Percentiles rank a stretch among this genome's conserved stretches.
Conservation (phyloP, 1,140 invertebrate genomes). For the Chironomus tepperi region DNA sequence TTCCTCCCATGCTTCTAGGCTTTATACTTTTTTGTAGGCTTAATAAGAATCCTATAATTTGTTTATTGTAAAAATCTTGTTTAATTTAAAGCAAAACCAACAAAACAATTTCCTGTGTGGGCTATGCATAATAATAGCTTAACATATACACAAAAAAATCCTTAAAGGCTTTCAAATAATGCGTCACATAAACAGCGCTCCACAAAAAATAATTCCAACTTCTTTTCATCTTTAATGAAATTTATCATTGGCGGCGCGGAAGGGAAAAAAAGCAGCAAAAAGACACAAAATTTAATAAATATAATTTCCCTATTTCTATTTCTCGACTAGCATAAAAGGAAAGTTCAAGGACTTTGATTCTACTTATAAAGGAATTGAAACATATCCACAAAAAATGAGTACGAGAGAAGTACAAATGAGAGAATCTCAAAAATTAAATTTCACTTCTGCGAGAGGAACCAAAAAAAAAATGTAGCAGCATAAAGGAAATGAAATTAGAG, state of each 20-base stretch:
- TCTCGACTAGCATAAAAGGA: not conserved
- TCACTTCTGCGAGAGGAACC: not conserved
- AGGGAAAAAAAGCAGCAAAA: not conserved
- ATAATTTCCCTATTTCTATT: not conserved
- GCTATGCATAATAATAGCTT: too few species aligned
- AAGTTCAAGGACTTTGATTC: not conserved
- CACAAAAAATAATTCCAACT: not conserved
- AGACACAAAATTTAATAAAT: not conserved
- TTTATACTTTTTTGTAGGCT: too few species aligned
- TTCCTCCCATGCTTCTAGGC: too few species aligned
- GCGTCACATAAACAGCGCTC: too few species aligned
- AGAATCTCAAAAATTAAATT: not conserved
- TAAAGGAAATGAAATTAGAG: not conserved
- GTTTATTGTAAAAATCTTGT: too few species aligned
- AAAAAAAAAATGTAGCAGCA: not conserved
- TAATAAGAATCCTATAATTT: too few species aligned
- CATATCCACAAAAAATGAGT: too few species aligned
- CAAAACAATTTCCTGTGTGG: too few species aligned
- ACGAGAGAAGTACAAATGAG: not conserved
- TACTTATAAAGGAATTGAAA: too few species aligned
- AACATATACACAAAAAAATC: too few species aligned
- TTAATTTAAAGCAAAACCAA: too few species aligned
- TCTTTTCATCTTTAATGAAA: not conserved
- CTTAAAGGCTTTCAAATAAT: too few species aligned
- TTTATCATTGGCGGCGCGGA: slow-evolving; percentile 5